Percentiles rank a stretch among this genome's conserved stretches.
Evolutionary conservation across 2,888 invertebrate species (phyloP).

Genomic region (Polyploca ridens): DNA sequence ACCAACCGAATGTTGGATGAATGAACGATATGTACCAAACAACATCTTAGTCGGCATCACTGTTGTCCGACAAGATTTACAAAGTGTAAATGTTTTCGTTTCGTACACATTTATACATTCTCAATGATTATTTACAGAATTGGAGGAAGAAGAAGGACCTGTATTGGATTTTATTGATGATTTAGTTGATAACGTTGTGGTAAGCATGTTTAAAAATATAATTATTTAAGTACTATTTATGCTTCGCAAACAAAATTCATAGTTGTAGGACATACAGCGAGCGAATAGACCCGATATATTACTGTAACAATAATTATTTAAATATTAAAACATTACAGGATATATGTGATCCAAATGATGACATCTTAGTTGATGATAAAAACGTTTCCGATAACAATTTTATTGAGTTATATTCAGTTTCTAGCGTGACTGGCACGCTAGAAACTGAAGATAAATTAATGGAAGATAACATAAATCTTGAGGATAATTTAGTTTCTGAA

Average conservation of each 20-base stretch:
- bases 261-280: too few relatives aligned
- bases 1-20: too few relatives aligned
- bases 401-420: too few relatives aligned
- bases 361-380: neutral
- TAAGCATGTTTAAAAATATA: slow-evolving; percentile 35
- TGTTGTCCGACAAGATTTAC: too few relatives aligned
- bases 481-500: slow-evolving; percentile 7
- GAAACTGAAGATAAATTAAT: neutral
- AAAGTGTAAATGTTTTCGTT: neutral
- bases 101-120: neutral
- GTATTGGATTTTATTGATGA: slow-evolving; percentile 67
- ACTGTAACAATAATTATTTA: neutral
- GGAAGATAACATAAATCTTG: neutral
- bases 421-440: neutral
- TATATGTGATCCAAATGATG: slow-evolving; percentile 27
- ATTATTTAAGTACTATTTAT: neutral
- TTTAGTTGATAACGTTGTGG: slow-evolving; percentile 58
- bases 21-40: too few relatives aligned
- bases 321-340: slow-evolving; percentile 34
- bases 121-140: slow-evolving; percentile 50
- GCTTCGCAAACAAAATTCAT: too few relatives aligned
- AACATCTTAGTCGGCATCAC: too few relatives aligned
- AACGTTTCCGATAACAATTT: neutral
- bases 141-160: slow-evolving; percentile 71
- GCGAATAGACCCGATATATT: too few relatives aligned